Percentiles rank a stretch among this genome's conserved stretches.
These are phyloP conservation scores for Podilymbus podiceps DNA, from an alignment of 2,113 vertebrate genomes.

Conservation along the genomic window DNA sequence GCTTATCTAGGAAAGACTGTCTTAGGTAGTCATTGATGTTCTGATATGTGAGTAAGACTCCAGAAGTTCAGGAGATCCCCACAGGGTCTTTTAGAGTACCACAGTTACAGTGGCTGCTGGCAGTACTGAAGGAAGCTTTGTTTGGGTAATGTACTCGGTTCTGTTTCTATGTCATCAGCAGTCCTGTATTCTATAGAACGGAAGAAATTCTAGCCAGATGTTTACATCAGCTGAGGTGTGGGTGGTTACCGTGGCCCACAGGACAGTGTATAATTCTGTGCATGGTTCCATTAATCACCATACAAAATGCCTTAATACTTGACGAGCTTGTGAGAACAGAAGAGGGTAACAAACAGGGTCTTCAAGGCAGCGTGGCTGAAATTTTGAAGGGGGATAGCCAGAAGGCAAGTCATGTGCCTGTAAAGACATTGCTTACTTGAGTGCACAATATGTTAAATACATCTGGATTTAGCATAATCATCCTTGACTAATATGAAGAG, in stretches of 20 bases:
- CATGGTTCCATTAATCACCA: not conserved
- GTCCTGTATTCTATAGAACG: not conserved
- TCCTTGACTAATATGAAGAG: constrained; percentile 65
- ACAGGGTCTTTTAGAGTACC: not conserved
- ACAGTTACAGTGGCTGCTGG: not conserved
- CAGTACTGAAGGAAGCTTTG: not conserved
- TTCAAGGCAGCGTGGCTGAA: not conserved
- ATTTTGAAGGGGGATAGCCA: not conserved
- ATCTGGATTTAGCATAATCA: constrained; percentile 66
- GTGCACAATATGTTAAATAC: constrained; percentile 58
- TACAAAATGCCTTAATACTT: not conserved
- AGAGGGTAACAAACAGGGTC: not conserved
- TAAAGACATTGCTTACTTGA: constrained; percentile 25
- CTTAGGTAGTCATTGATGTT: not conserved
- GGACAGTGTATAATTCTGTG: not conserved
- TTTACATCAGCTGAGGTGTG: not conserved
- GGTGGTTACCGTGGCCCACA: not conserved
- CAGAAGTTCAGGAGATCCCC: not conserved
- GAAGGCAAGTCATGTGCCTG: constrained; percentile 40
- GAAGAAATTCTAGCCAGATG: not conserved
- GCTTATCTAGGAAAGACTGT: not conserved
- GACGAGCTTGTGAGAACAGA: not conserved
- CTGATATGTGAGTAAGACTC: not conserved
- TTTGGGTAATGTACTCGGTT: not conserved
- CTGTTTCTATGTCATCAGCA: not conserved